Percentiles rank a stretch among this genome's conserved stretches.
Conservation (phyloP, 1,140 invertebrate genomes). For the Nymphalis io region DNA sequence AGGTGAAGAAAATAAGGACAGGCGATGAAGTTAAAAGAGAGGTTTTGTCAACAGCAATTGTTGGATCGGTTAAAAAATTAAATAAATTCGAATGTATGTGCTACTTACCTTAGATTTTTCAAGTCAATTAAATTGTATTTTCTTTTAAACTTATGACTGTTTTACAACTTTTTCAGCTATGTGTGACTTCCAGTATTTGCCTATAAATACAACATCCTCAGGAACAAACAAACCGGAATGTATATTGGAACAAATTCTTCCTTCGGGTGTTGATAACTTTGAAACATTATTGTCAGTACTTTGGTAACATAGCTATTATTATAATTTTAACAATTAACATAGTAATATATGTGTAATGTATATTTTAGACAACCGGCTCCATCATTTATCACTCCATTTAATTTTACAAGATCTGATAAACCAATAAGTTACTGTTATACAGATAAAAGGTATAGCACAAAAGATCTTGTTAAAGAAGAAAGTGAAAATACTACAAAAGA, state of each 20-base stretch:
- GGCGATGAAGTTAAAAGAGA: conserved; percentile 56
- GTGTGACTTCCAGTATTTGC: conserved; percentile 95
- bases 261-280: conserved; percentile 81
- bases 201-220: conserved; percentile 80
- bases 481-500: conserved; percentile 56
- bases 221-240: conserved; percentile 73
- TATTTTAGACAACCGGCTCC: conserved; percentile 78
- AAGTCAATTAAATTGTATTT: neutral
- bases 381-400: conserved; percentile 87
- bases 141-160: conserved; percentile 3
- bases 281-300: conserved; percentile 82
- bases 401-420: conserved; percentile 89
- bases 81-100: conserved; percentile 89
- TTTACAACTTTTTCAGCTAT: conserved; percentile 82
- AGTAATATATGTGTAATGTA: conserved; percentile 15
- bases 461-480: conserved; percentile 41
- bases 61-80: conserved; percentile 85
- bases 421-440: conserved; percentile 82
- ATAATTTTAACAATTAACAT: conserved; percentile 17
- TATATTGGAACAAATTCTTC: conserved; percentile 85
- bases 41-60: conserved; percentile 81
- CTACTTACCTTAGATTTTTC: conserved; percentile 11
- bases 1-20: conserved; percentile 79
- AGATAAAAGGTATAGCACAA: conserved; percentile 60
- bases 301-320: neutral